Percentiles rank a stretch among this genome's conserved stretches.
phyloP scores from a whole-genome alignment of 1,140 invertebrate genomes.

The Chymomyza costata region DNA sequence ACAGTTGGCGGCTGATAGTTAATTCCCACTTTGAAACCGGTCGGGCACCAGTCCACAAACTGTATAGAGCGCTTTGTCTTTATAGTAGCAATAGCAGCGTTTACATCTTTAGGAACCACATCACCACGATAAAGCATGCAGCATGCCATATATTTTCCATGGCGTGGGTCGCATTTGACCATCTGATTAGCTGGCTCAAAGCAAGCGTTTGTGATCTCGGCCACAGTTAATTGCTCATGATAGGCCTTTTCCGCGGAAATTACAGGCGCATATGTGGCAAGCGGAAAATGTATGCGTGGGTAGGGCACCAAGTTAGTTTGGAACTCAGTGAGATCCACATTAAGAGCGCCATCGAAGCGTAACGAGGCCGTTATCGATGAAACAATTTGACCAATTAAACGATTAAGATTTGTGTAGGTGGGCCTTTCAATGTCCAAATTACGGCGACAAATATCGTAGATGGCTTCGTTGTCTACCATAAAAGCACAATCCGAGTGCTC shows the following conservation, averaged over 20 bases:
- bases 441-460: conserved; percentile 91
- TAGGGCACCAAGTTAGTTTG: conserved; percentile 91
- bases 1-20: conserved; percentile 92
- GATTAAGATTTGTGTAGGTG: conserved; percentile 87
- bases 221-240: conserved; percentile 85
- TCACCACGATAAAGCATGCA: conserved; percentile 88
- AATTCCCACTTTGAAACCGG: conserved; percentile 86
- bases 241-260: conserved; percentile 89
- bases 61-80: conserved; percentile 90
- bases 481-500: conserved; percentile 90
- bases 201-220: conserved; percentile 88
- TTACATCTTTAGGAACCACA: conserved; percentile 89
- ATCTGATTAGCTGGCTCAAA: conserved; percentile 90
- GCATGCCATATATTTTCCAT: conserved; percentile 91
- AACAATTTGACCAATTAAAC: conserved; percentile 88
- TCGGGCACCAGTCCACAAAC: conserved; percentile 90
- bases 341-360: conserved; percentile 91
- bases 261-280: conserved; percentile 86
- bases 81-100: conserved; percentile 91
- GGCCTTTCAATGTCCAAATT: conserved; percentile 91
- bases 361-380: conserved; percentile 91
- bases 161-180: conserved; percentile 89
- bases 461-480: conserved; percentile 93
- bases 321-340: conserved; percentile 93
- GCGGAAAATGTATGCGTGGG: conserved; percentile 87